Conservation (phyloP, 2,113 vertebrate species). For the Notechis scutatus region DNA sequence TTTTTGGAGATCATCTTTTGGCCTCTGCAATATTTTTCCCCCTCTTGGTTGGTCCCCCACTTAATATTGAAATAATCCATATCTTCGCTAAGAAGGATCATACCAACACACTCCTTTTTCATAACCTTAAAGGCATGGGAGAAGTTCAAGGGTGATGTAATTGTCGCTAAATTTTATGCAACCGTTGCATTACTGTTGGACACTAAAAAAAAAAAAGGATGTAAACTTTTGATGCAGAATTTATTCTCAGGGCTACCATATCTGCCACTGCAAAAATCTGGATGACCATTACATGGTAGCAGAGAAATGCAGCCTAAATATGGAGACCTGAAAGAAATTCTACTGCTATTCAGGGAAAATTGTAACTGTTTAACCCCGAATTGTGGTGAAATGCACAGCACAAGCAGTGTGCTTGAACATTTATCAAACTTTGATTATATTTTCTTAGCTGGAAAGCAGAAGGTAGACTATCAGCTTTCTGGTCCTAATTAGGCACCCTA, state of each 20-base stretch:
- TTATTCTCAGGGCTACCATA: neutral
- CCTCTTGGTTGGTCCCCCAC: neutral
- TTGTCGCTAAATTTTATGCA: neutral
- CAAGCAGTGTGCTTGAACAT: neutral
- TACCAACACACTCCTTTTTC: too few species aligned
- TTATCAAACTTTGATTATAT: neutral
- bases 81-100: neutral
- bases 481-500: neutral
- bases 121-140: neutral
- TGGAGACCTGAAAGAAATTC: neutral
- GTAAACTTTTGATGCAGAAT: neutral
- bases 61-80: neutral
- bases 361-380: neutral
- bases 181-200: neutral
- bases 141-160: neutral
- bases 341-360: neutral
- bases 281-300: neutral
- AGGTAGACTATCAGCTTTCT: neutral
- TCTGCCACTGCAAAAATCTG: neutral
- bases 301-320: neutral
- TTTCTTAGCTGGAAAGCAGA: neutral
- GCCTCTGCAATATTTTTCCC: neutral
- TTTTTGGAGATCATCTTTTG: neutral
- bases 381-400: neutral
- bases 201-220: too few species aligned